Base-by-base conservation (phyloP, 1,140 invertebrate genomes). In the Drosophila biarmipes region DNA sequence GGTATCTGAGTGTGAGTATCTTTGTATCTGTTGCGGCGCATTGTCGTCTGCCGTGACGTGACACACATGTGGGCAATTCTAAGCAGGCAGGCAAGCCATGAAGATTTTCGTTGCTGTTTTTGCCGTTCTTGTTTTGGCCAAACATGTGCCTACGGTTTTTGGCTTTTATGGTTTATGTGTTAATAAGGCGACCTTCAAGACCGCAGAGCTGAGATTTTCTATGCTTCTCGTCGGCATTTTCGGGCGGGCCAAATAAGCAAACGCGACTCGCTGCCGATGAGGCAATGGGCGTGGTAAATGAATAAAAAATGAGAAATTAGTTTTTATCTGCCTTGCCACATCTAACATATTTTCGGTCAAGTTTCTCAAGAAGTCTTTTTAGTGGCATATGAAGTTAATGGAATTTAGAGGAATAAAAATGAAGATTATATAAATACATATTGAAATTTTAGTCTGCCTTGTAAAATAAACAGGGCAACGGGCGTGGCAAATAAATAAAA, bases 21-120 rank as follows among this genome's bases (percentile, higher is more conserved):
- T 55, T 37, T 72, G 71, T 77, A 63, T 54, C 72, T 73, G 63
- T 73, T 62, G 78, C 72, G 61, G 61, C 69, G 51, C 59, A 71
- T 74, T 87, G 78, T 81, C 82, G 82, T 86, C 82, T 87, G 82
- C 82, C 74, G 78, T 87, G 74, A 87, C 82, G 82, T 86, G 82
- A 86, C 82, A 86, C 82, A 86, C 82, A 86, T 86, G 82, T 86
- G 82, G 82, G 82, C 82, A 78, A 87, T 87, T 86, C 81, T 87
- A 75, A 82, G 78, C 82, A 86, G 81, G 17, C 62, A 57, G 81
- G 17, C 62, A 57, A 17, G 56, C 67, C 63, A 69, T 64, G 46
- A 58, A 52, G 61, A 53, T 66, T 69, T 63, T 59, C 67, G 63
- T 29, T 38, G 55, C 61, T 43, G 38, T 31, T 29, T 66, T 66